phyloP scores from a whole-genome alignment of 2,797 vertebrate species.

The Coracias cyanogaster region DNA sequence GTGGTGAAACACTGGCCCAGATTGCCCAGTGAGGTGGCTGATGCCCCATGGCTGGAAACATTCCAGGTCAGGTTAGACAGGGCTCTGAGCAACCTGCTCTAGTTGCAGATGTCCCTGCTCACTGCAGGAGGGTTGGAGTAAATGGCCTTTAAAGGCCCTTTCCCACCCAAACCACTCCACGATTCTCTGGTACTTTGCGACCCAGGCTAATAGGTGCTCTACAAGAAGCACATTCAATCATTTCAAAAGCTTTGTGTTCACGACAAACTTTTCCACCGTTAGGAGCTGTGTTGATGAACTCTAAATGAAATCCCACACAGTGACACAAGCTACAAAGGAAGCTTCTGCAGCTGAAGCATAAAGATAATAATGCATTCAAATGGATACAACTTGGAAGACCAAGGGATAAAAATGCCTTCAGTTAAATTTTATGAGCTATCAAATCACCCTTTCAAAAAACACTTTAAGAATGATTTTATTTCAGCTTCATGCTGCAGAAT shows the following conservation, averaged over 20 bases:
- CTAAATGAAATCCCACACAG: background rate
- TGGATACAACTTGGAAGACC: background rate
- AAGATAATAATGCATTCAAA: background rate
- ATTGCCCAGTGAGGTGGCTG: background rate
- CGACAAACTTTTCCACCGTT: background rate
- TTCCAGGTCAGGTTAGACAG: too few species aligned
- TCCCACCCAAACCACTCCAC: too few species aligned
- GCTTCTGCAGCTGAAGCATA: background rate
- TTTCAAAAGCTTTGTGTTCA: background rate
- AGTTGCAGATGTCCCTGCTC: too few species aligned
- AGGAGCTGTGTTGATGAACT: background rate
- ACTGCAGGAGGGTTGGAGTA: too few species aligned
- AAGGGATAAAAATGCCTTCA: background rate
- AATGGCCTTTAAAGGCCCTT: too few species aligned
- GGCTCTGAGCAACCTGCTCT: too few species aligned
- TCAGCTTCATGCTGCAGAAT: background rate
- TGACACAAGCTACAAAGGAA: fast-evolving
- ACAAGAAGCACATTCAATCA: background rate
- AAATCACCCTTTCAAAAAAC: background rate
- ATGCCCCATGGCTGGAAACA: too few species aligned
- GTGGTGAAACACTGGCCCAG: background rate
- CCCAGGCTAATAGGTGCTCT: background rate
- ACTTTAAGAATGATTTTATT: background rate
- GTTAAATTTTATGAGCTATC: background rate
- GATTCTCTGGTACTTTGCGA: background rate